Evolutionary conservation across 2,888 invertebrate genomes (phyloP), one percentile per base, ranked within the genome.

Genomic region (Sipha maydis): DNA sequence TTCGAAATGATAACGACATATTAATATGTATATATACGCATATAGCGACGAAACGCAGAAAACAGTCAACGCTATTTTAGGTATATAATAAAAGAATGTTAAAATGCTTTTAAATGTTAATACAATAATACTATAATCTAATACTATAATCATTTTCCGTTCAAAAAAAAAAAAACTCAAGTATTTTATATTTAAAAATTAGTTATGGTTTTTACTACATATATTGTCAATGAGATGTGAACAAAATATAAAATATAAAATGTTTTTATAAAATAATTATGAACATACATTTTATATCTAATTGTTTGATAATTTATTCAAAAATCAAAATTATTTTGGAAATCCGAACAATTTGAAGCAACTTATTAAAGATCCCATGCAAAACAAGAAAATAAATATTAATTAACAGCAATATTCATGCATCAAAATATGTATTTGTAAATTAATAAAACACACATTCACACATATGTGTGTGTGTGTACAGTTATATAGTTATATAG

Each of bases 1-100:
- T 80, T 34, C 56, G 75, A 77, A 69, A 84, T 34, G 5, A 61
- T 84, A 61, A 80, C 61, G 31, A 84, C 41, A 84, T 34, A 69
- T n/a, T 69, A 28, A 5, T 82, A 80, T 38, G 28, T 9, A 41
- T 8, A 41, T 41, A 8, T 41, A 9, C 3, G 25, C 77, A 28
- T 54, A n/a, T 3, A 69, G 17, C 73, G 21, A 69, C 69, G 73
- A 38, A 75, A 75, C 34, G 38, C 2, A 21, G 73, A 75, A 75
- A 75, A 75, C 34, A 73, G 17, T 73, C 73, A 75, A 34, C 73
- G 31, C 38, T 38, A 41, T n/a, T 67, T 8, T 80, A 54, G 9
- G 17, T 54, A 7, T 56, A 9, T 41, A 28, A 82, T 67, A 82
- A 82, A 69, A 82, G 82, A 69, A 82, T 28, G 41, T 67, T 80